phyloP scores from a whole-genome alignment of 1,140 invertebrate genomes.

The Neodiprion lecontei region DNA sequence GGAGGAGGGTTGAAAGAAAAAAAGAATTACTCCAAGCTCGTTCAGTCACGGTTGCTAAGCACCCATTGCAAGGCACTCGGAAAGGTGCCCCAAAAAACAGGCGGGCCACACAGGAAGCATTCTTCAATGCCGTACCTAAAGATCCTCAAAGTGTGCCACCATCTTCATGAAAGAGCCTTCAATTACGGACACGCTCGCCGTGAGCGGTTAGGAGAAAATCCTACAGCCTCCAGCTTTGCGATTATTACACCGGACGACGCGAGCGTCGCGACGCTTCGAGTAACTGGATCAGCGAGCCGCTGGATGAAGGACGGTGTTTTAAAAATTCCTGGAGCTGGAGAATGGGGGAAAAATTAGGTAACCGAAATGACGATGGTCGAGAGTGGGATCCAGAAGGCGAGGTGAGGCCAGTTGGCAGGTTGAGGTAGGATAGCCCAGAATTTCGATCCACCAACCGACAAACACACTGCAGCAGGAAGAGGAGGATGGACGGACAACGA shows the following conservation, averaged over 20 bases:
- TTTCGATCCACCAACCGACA: neutral
- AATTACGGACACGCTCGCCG: neutral
- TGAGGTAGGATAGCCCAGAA: neutral
- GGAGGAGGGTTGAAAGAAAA: too few relatives aligned
- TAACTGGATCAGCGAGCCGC: neutral
- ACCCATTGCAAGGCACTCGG: neutral
- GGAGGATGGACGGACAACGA: neutral
- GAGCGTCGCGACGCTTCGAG: neutral
- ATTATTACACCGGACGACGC: neutral
- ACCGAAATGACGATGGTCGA: too few relatives aligned
- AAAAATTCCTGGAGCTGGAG: too few relatives aligned
- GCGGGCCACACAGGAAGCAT: neutral
- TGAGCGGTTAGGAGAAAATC: neutral
- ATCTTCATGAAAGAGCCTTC: neutral
- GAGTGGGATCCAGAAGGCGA: neutral
- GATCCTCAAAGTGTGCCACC: neutral
- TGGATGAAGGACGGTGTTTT: neutral
- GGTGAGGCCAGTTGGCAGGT: neutral
- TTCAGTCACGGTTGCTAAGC: slow-evolving; percentile 7
- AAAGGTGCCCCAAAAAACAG: neutral
- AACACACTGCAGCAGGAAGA: neutral
- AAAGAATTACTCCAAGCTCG: neutral
- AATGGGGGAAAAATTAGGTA: too few relatives aligned
- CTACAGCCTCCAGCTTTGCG: neutral
- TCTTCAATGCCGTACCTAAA: neutral